These are phyloP conservation scores for Lottia gigantea DNA, from an alignment of 2,888 invertebrate species.

Conservation along the genomic window DNA sequence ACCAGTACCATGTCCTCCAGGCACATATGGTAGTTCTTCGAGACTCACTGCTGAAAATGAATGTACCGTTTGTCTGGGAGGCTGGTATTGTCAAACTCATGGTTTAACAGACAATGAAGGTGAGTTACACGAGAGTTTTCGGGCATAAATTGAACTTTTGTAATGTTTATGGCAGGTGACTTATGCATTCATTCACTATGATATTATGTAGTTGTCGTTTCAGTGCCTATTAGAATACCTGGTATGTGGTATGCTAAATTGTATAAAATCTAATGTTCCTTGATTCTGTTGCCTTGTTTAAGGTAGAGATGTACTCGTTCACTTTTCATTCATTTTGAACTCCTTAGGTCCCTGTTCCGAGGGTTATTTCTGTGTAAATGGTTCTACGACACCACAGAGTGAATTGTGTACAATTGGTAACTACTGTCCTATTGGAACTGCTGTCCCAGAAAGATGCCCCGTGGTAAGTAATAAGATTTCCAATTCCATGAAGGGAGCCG, in stretches of 20 bases:
- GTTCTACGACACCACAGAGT: constrained; percentile 46
- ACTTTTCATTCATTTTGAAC: too few relatives aligned
- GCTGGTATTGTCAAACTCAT: constrained; percentile 54
- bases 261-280: too few relatives aligned
- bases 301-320: too few relatives aligned
- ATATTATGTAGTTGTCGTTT: too few relatives aligned
- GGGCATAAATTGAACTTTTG: too few relatives aligned
- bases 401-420: constrained; percentile 53
- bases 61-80: constrained; percentile 59
- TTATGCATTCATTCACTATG: too few relatives aligned
- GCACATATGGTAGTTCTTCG: constrained; percentile 55
- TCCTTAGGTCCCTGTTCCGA: constrained; percentile 49
- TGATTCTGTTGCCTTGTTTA: too few relatives aligned
- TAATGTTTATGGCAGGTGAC: background rate
- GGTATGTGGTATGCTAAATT: too few relatives aligned
- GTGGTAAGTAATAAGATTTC: constrained; percentile 39
- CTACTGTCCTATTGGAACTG: constrained; percentile 56
- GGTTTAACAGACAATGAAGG: constrained; percentile 47
- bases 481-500: too few relatives aligned
- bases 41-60: constrained; percentile 51
- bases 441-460: constrained; percentile 52
- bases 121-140: constrained; percentile 8
- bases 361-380: constrained; percentile 59
- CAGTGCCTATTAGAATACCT: too few relatives aligned
- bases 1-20: constrained; percentile 57